Base-by-base conservation (phyloP, 2,113 vertebrate genomes). In the Cephalopholis sonnerati region DNA sequence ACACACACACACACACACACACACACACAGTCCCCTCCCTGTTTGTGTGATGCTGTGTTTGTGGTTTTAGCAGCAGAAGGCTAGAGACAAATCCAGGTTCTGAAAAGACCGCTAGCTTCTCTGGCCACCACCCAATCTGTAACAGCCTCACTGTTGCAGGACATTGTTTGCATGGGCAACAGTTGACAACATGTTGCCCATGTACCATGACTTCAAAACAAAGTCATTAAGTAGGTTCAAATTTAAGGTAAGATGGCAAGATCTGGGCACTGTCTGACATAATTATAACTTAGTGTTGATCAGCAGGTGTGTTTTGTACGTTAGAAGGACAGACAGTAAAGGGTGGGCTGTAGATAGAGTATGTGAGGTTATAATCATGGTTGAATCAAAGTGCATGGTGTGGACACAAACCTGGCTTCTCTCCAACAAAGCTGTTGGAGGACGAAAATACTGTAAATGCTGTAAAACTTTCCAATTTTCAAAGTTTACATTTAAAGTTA, bases 21-120 rank as follows among this genome's bases (percentile, higher is more conserved):
- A 82, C 81, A 88, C 82, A 84, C 84, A 91, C 72, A 91, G 86
- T 87, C 89, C 91, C 90, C 70, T 91, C 89, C 92, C 88, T 84
- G 89, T 92, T 92, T 89, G 91, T 94, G 92, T 92, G 85, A 93
- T 88, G 92, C 87, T 93, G 86, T 93, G 93, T 93, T 90, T 93
- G 93, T 94, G 91, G 91, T 93, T 93, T 91, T 89, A 94, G 86
- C 89, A 87, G 88, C 82, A 93, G 90, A 94, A 95, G 92, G 94
- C 94, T 95, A 94, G 95, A 96, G 96, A 95, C 96, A 96, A 96
- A 96, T 96, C 96, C 96, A 96, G 95, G 89, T 93, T 93, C 87
- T 91, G 79, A 88, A 88, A 90, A 91, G 89, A 91, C 81, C 87
- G 24, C 88, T 81, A 85, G 76, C 87, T 87, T 92, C 88, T 93